phyloP scores from a whole-genome alignment of 2,113 vertebrate species.

The Bubo bubo region DNA sequence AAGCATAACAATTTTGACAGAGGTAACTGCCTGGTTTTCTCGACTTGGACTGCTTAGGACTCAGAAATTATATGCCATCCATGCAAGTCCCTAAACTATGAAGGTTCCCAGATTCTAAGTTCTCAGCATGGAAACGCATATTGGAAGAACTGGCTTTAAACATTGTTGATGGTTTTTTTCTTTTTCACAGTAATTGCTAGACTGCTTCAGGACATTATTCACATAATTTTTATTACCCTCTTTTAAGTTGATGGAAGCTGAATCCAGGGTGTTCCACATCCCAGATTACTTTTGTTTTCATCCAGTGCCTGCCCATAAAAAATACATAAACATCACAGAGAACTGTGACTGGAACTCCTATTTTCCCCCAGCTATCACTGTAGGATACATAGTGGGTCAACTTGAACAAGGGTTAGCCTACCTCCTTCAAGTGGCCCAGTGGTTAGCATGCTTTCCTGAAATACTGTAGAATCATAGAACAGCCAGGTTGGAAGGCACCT shows the following conservation, averaged over 20 bases:
- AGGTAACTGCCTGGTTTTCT: not conserved
- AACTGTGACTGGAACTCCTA: not conserved
- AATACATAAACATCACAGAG: not conserved
- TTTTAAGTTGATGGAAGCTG: not conserved
- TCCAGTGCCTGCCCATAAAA: not conserved
- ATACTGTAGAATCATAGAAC: not conserved
- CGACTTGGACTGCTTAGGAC: not conserved
- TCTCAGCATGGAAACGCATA: not conserved
- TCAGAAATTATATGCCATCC: not conserved
- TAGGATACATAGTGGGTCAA: not conserved
- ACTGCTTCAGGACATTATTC: not conserved
- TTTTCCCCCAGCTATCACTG: not conserved
- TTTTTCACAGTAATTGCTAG: not conserved
- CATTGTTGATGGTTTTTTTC: not conserved
- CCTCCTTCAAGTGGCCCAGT: not conserved
- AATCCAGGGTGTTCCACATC: not conserved
- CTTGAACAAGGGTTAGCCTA: not conserved
- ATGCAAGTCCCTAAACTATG: not conserved
- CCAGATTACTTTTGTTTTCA: not conserved
- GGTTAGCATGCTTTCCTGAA: not conserved
- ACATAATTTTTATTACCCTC: not conserved
- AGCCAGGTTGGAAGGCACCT: not conserved
- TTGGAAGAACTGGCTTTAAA: not conserved
- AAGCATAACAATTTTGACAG: not conserved
- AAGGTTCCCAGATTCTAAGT: not conserved